These are phyloP conservation scores for Tetraodon nigroviridis DNA, from an alignment of 2,113 vertebrate genomes.

Conservation along the genomic window DNA sequence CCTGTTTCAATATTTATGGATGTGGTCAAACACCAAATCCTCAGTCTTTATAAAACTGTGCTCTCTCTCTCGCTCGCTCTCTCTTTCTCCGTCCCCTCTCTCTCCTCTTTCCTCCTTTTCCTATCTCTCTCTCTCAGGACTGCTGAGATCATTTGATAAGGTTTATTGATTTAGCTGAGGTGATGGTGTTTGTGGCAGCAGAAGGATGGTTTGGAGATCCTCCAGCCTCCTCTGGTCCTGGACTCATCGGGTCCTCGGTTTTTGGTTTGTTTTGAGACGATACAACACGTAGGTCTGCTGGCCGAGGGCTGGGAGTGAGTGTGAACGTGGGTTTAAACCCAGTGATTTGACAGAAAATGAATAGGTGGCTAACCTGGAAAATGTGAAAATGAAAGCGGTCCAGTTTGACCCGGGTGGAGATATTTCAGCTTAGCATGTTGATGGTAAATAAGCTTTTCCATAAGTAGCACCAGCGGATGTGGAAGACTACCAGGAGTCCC, in stretches of 20 bases:
- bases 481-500: no score
- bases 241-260: conserved; percentile 14
- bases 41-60: conserved; percentile 58
- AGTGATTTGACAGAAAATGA: neutral
- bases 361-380: neutral
- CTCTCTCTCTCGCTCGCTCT: conserved; percentile 8
- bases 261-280: conserved; percentile 43
- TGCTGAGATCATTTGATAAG: conserved; percentile 2
- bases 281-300: conserved; percentile 29
- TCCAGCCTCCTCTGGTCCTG: conserved; percentile 25
- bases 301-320: neutral
- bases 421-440: conserved; percentile 22
- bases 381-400: no score
- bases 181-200: conserved; percentile 33
- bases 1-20: conserved; percentile 78
- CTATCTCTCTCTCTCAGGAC: neutral
- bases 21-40: conserved; percentile 68
- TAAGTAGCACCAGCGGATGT: no score
- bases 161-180: conserved; percentile 36
- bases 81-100: neutral
- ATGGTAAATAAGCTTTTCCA: conserved; percentile 21
- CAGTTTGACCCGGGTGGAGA: conserved; percentile 8
- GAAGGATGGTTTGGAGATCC: conserved; percentile 21
- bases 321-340: neutral
- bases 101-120: no score